Base-by-base conservation (phyloP, 1,140 invertebrate species). In the Phymastichus coffea region DNA sequence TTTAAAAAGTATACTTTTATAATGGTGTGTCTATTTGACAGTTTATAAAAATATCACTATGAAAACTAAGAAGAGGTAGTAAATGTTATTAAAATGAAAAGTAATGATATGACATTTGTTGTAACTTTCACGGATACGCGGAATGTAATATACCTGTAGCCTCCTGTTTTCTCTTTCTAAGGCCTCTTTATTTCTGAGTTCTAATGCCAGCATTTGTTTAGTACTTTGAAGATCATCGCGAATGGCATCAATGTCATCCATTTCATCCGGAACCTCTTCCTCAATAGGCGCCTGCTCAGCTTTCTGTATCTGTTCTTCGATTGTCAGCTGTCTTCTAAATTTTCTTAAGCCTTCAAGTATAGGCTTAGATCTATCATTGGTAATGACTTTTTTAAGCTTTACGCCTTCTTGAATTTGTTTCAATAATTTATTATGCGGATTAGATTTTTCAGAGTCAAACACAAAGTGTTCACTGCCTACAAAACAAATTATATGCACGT, bases 181-280 rank as follows among this genome's bases (percentile, higher is more conserved):
- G 0, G 90, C 88, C 73, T 93, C 90, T 71, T 92, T 93, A 68
- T 92, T 92, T 70, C 91, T 84, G 61, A 94, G 77, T 78, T 95
- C 93, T 40, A 93, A 80, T 2, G 92, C 91, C 59, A 95, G 78
- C 82, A 94, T 88, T 78, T 94, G 92, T 78, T 95, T 95, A 2
- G 91, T 93, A 55, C 91, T 93, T 72, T 94, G 92, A 33, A 95
- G 81, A 75, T 94, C 93, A 67, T 95, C 93, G 58, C 92, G 83
- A n/a, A 93, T 87, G 71, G 90, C 91, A 68, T 94, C 92, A 65
- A 94, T 94, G 65, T 95, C 92, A 63, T 95, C 92, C 83, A 92
- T 85, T 65, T 93, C 91, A 69, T 92, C 90, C 19, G 86, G 84
- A 67, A 90, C 87, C 35, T 83, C 79, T 20, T 83, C 79, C 61